Evolutionary conservation across 2,888 invertebrate genomes (phyloP), one percentile per base, ranked within the genome.

Genomic region (Drosophila vallismaia): DNA sequence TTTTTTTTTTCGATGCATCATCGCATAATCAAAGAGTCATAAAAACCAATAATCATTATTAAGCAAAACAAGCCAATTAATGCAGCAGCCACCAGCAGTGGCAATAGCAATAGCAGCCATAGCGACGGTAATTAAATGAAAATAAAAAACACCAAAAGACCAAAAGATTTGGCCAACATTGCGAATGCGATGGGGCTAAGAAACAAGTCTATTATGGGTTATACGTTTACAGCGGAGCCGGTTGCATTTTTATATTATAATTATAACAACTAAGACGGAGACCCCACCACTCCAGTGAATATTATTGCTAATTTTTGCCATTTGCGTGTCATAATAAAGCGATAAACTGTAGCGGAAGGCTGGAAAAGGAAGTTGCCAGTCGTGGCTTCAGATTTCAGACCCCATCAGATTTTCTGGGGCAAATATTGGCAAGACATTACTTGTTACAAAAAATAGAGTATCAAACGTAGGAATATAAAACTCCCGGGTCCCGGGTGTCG

Each of bases 21-120:
- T 85, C 76, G 86, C 80, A 87, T 86, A 87, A 84, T 84, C 88
- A 84, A 84, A 87, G 76, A 82, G 86, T 86, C 77, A 82, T 84
- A 88, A 85, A 84, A 87, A 84, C 80, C 86, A 84, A 84, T 84
- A 84, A 84, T 86, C 77, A 86, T 87, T 86, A 87, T 87, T 79
- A 85, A 87, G 86, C 85, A 85, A 83, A 83, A 83, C 85, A 81
- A 83, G 82, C 87, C 82, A 82, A 86, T 82, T 82, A 82, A 86
- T 82, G 84, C 71, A 57, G 54, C 79, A 45, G 60, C 72, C 51
- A 4, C 63, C 19, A 19, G 19, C 19, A 19, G 19, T 19, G 19
- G 19, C 19, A 19, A 19, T 19, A 48, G 19, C 19, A 19, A 19
- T 19, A 48, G n/a, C 68, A 52, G n/a, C 58, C 44, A 38, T 67